These are phyloP conservation scores for Haliclona indistincta DNA, from an alignment of 37 sponge, comb jelly and placozoan genomes.

Conservation along the genomic window DNA sequence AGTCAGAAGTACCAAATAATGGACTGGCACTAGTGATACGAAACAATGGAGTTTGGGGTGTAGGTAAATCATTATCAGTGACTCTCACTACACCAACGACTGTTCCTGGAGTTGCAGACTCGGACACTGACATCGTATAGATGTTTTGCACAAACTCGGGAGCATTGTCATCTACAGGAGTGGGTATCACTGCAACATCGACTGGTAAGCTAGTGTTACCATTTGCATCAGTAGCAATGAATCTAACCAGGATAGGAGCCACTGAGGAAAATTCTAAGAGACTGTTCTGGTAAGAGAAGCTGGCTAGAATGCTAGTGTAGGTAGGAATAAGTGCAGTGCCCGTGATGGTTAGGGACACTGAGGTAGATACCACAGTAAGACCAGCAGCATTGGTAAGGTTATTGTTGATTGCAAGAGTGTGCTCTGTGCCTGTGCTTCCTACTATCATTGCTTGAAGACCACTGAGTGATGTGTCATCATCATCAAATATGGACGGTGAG, in stretches of 20 bases:
- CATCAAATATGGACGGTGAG: slow-evolving; percentile 21
- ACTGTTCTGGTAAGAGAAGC: slow-evolving; percentile 57
- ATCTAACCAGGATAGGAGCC: slow-evolving; percentile 21
- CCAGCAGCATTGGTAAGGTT: background rate
- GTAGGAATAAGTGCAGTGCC: slow-evolving; percentile 18
- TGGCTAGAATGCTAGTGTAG: slow-evolving; percentile 31
- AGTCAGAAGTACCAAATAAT: slow-evolving; percentile 21
- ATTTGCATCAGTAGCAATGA: slow-evolving; percentile 55
- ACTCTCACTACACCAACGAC: slow-evolving; percentile 27
- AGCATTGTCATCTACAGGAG: slow-evolving; percentile 70
- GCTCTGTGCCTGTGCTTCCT: background rate
- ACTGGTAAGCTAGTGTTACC: slow-evolving; percentile 28
- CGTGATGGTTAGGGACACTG: slow-evolving; percentile 12
- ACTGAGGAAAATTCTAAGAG: slow-evolving; percentile 46
- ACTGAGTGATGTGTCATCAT: slow-evolving; percentile 26
- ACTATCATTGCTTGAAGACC: slow-evolving; percentile 30
- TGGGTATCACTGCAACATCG: slow-evolving; percentile 7
- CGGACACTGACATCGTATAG: slow-evolving; percentile 31
- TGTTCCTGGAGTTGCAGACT: slow-evolving; percentile 7
- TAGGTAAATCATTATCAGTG: slow-evolving; percentile 31
- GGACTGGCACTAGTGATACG: slow-evolving; percentile 9
- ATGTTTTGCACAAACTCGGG: slow-evolving; percentile 37
- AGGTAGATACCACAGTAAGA: slow-evolving; percentile 10
- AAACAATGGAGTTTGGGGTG: slow-evolving; percentile 2
- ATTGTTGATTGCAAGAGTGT: slow-evolving; percentile 1